Base-by-base conservation (phyloP, 2,888 invertebrate genomes). In the Sipunculus nudus region DNA sequence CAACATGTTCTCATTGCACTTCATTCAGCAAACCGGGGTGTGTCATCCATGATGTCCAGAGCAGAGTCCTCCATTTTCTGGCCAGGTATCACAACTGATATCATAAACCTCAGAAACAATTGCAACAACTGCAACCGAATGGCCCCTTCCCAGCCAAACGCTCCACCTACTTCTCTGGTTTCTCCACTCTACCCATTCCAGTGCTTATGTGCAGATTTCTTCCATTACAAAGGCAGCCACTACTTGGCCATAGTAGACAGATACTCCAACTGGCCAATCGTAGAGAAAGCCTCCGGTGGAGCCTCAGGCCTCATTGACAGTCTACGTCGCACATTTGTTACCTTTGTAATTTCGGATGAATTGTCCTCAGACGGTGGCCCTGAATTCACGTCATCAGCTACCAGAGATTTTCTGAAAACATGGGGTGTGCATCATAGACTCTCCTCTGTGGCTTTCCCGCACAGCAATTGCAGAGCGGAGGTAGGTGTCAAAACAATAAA, bases 351-450 rank as follows among this genome's bases (percentile, higher is more conserved):
- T 28, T 53, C 63, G 8, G 73, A 72, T 52, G 72, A 74, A 52
- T 52, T 74, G 1, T 29, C 65, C 1, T 70, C 73, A 2, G 71
- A 73, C 54, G 70, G 70, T 19, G 70, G 71, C 19, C 70, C 71
- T 19, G 65, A 73, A 55, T 69, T 73, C 58, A 71, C 63, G 16
- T 29, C 71, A 5, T 32, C 50, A 21, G 31, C 54, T 13, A 73
- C 70, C 3, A 40, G 65, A 10, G 26, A 43, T 21, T 75, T 75
- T 45, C 61, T 75, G 1, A 45, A 59, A 0, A 21, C 32, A 25
- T 76, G 73, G 73, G 71, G 74, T n/a, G 68, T 75, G 1, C 59
- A 70, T 45, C 72, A 75, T 39, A 49, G 70, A 1, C 49, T 73
- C 1, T 74, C 74, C n/a, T 75, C 71, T 2, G 73, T 75, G 0